phyloP scores from a whole-genome alignment of 2,888 invertebrate species.

The Agriopis aurantiaria region DNA sequence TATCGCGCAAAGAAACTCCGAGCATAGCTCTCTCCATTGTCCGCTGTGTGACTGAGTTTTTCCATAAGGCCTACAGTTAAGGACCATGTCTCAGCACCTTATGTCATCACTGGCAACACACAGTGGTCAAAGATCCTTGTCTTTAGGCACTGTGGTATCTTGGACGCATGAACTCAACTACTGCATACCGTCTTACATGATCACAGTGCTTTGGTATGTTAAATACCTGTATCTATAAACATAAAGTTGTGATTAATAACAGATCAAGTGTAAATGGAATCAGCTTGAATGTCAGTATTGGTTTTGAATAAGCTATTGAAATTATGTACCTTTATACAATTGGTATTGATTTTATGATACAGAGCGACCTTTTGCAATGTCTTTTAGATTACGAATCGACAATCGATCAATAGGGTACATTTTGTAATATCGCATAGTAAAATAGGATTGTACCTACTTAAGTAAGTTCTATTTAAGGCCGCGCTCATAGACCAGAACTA shows the following conservation, averaged over 20 bases:
- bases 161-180: neutral
- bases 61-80: too few relatives aligned
- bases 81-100: too few relatives aligned
- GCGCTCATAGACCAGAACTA: too few relatives aligned
- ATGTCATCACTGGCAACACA: too few relatives aligned
- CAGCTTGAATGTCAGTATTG: conserved; percentile 22
- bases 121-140: too few relatives aligned
- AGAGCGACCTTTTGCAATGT: conserved; percentile 17
- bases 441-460: neutral
- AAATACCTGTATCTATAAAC: conserved; percentile 42
- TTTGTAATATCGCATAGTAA: neutral
- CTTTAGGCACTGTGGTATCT: too few relatives aligned
- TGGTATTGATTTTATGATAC: conserved; percentile 12
- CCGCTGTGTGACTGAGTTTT: too few relatives aligned
- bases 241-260: conserved; percentile 32
- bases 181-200: conserved; percentile 5
- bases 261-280: conserved; percentile 36
- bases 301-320: conserved; percentile 29
- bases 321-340: conserved; percentile 3
- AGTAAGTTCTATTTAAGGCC: neutral
- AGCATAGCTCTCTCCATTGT: too few relatives aligned
- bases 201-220: conserved; percentile 17
- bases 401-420: conserved; percentile 5
- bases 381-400: conserved; percentile 17
- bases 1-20: too few relatives aligned